Evolutionary conservation across 2,888 invertebrate species (phyloP).

Genomic region (Drosophila limbata): DNA sequence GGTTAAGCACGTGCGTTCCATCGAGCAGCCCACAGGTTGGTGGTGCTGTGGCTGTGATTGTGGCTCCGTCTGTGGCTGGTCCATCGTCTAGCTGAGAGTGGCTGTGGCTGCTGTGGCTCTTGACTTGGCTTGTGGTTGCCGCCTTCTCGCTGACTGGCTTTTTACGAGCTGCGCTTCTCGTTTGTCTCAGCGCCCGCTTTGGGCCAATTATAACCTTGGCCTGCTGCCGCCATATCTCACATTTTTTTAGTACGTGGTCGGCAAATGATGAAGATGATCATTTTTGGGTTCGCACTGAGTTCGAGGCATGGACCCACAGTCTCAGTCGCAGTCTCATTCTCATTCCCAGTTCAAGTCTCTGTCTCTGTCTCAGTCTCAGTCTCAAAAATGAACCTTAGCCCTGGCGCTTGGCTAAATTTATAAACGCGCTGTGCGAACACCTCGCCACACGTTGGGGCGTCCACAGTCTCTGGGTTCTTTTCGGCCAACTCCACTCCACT

Average conservation of each 20-base stretch:
- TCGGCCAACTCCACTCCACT: constrained; percentile 59
- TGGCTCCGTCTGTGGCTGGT: constrained; percentile 7
- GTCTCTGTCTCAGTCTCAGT: background rate
- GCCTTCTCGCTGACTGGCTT: constrained; percentile 53
- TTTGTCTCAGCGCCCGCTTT: constrained; percentile 74
- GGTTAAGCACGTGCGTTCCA: constrained; percentile 78
- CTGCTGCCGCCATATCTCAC: constrained; percentile 77
- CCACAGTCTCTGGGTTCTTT: constrained; percentile 35
- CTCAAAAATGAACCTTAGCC: constrained; percentile 32
- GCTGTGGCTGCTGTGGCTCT: constrained; percentile 40
- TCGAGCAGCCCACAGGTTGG: constrained; percentile 64
- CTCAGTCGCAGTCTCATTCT: background rate
- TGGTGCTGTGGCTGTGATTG: constrained; percentile 14
- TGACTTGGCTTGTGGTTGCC: constrained; percentile 49
- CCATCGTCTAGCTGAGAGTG: constrained; percentile 40
- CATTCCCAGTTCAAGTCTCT: background rate
- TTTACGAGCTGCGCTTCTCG: constrained; percentile 69
- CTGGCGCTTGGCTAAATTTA: constrained; percentile 84
- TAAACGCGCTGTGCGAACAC: constrained; percentile 81
- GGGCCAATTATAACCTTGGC: constrained; percentile 83
- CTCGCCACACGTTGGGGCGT: constrained; percentile 81
- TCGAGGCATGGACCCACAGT: constrained; percentile 19
- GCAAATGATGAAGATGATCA: constrained; percentile 81
- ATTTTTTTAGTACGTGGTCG: constrained; percentile 69
- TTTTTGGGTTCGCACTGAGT: constrained; percentile 47